These are phyloP conservation scores for Coenonympha arcania DNA, from an alignment of 2,888 invertebrate genomes.

Conservation along the genomic window DNA sequence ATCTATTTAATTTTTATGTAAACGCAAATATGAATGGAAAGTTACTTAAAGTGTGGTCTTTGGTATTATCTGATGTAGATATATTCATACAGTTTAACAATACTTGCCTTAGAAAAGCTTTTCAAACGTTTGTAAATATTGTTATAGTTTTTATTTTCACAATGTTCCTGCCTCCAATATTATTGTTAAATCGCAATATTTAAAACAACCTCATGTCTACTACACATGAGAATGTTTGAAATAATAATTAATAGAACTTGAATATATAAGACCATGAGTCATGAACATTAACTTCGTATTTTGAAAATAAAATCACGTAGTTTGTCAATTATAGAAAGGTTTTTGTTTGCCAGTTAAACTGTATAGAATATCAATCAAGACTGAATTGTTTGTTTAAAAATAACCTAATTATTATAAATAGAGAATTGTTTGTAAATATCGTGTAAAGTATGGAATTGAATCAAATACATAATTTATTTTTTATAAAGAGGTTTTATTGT, in stretches of 20 bases:
- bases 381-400: constrained; percentile 64
- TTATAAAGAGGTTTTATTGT: constrained; percentile 33
- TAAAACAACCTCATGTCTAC: too few relatives aligned
- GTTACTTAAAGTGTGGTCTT: constrained; percentile 27
- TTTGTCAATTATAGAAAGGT: constrained; percentile 31
- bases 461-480: constrained; percentile 67
- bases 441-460: constrained; percentile 58
- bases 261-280: too few relatives aligned
- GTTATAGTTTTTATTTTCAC: too few relatives aligned
- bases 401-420: constrained; percentile 50
- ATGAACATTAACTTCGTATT: too few relatives aligned
- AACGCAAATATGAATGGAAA: constrained; percentile 22
- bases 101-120: constrained; percentile 19
- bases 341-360: constrained; percentile 47
- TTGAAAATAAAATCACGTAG: constrained; percentile 15
- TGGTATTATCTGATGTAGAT: constrained; percentile 24
- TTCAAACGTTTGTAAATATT: too few relatives aligned
- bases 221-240: too few relatives aligned
- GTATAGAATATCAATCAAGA: constrained; percentile 64
- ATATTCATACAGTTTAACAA: constrained; percentile 32
- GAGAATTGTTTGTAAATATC: constrained; percentile 52
- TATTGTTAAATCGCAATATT: too few relatives aligned
- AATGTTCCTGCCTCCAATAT: too few relatives aligned
- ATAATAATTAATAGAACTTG: too few relatives aligned
- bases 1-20: constrained; percentile 20